Percentiles rank a stretch among this genome's conserved stretches.
Evolutionary conservation across 2,113 vertebrate species (phyloP).

Genomic region (Triplophysa dalaica): DNA sequence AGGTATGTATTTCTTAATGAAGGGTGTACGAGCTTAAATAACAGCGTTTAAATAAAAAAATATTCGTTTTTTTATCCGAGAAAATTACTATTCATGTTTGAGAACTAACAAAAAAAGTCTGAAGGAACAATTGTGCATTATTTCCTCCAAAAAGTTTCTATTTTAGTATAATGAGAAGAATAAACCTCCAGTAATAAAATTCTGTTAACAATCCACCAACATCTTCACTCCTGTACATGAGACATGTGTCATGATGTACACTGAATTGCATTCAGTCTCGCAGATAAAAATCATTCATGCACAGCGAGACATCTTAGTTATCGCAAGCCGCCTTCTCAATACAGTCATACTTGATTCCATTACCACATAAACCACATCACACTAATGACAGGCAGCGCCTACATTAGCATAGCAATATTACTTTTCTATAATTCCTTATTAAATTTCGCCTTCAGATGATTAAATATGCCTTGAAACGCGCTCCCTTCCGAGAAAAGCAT

Average conservation of each 20-base stretch:
- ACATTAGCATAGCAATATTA: constrained; percentile 45
- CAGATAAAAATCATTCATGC: constrained; percentile 14
- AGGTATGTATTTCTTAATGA: too few relatives aligned
- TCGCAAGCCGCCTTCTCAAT: background rate
- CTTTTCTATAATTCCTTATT: background rate
- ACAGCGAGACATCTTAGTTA: background rate
- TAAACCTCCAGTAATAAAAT: background rate
- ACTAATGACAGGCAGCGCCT: constrained; percentile 45
- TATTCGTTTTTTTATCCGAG: too few relatives aligned
- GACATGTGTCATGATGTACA: constrained; percentile 3
- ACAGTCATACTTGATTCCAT: background rate
- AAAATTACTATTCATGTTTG: too few relatives aligned
- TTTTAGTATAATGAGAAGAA: too few relatives aligned
- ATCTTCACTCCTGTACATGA: background rate
- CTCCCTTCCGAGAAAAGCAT: constrained; percentile 24
- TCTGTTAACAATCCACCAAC: background rate
- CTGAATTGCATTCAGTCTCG: constrained; percentile 3
- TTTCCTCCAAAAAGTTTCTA: too few relatives aligned
- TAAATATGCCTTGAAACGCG: background rate
- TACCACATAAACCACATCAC: constrained; percentile 54
- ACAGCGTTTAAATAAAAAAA: too few relatives aligned
- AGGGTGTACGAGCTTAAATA: too few relatives aligned
- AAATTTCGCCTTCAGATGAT: constrained; percentile 41
- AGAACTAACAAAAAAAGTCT: too few relatives aligned
- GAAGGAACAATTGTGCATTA: too few relatives aligned